Base-by-base conservation (phyloP, 2,797 vertebrate genomes). In the Sebastes itinus region DNA sequence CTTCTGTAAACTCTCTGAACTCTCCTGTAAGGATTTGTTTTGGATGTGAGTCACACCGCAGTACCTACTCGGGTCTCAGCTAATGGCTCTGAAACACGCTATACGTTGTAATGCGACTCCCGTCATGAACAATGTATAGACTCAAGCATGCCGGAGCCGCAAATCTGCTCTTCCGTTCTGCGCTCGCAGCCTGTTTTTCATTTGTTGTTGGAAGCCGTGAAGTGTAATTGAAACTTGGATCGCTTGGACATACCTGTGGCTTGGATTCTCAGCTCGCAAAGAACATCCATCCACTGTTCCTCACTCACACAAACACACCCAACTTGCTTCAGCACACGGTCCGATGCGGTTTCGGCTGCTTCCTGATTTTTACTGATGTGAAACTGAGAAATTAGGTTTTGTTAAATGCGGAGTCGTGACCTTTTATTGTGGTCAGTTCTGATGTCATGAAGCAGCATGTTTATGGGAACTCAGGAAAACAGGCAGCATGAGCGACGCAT, bases 211-310 rank as follows among this genome's bases (percentile, higher is more conserved):
- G 88, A 91, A 86, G 85, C 87, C 65, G 83, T 71, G 67, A 77
- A 85, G 84, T 80, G 66, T 87, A 91, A 87, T 93, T 88, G 77
- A 89, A 85, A 87, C 82, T 90, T 84, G 86, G 90, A 93, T 79
- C 68, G 66, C 79, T 92, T 78, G 61, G 82, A 91, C 90, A 95
- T 94, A 93, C 89, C 90, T 93, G 94, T 92, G 93, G 93, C 92
- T 93, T 94, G 90, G 87, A 92, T 86, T 84, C 81, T 90, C 69
- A 68, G 80, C 82, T 84, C 77, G 64, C 72, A 86, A 83, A 32
- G 54, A 90, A 83, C 81, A 80, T 90, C 85, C 72, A 70, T 68
- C 77, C 84, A 72, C 88, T 87, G 89, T 76, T 92, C 74, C 65
- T 83, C 56, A 23, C 76, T 83, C 73, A 10, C 35, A 79, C 46